Conservation (phyloP, 2,113 vertebrate species). For the Nematolebias whitei region DNA sequence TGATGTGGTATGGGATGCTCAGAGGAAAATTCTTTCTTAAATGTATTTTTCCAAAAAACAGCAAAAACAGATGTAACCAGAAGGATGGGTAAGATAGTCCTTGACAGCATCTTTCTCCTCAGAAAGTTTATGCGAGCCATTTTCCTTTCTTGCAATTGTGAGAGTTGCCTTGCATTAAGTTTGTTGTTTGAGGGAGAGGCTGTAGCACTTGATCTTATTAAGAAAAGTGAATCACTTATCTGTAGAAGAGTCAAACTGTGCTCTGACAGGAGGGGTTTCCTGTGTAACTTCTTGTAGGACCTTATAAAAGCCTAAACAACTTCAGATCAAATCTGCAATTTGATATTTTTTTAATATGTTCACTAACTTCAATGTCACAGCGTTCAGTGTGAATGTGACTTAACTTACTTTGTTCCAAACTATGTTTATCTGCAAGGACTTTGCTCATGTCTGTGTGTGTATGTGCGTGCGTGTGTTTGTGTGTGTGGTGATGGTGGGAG, state of each 20-base stretch:
- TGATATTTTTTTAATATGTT: no score
- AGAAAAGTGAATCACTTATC: neutral
- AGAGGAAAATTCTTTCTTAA: neutral
- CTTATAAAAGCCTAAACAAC: no score
- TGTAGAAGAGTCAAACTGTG: conserved; percentile 2
- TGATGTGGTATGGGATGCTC: conserved; percentile 11
- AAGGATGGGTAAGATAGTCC: neutral
- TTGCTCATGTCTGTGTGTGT: no score
- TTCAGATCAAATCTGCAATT: no score
- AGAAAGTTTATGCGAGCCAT: neutral
- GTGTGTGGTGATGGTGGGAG: no score
- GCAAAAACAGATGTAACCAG: conserved; percentile 16
- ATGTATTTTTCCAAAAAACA: conserved; percentile 8
- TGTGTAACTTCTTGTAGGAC: no score
- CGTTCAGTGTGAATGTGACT: no score
- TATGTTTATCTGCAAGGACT: no score
- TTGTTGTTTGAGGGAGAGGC: neutral
- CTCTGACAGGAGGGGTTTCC: neutral
- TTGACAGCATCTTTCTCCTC: neutral
- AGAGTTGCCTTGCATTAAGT: neutral
- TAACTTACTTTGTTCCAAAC: no score
- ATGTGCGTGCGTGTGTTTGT: no score
- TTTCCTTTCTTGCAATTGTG: neutral
- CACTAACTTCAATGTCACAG: no score
- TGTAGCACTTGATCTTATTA: fast-evolving